Evolutionary conservation across 2,888 invertebrate genomes (phyloP).

Genomic region (Megamerina dolium): DNA sequence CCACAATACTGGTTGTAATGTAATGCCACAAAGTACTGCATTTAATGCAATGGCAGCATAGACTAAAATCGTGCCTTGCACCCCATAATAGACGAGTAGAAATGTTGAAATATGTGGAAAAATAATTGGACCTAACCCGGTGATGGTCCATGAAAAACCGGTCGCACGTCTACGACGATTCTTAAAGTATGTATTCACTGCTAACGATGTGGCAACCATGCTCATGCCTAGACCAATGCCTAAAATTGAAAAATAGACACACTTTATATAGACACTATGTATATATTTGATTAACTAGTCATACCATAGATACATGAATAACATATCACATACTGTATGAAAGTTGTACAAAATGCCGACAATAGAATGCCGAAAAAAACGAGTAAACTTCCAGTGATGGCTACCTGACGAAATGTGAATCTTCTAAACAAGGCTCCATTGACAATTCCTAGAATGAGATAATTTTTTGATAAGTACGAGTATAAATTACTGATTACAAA

Average conservation of each 20-base stretch:
- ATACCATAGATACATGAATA: slow-evolving; percentile 66
- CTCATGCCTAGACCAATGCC: slow-evolving; percentile 57
- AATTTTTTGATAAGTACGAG: not conserved
- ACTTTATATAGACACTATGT: not conserved
- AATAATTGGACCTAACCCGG: slow-evolving; percentile 66
- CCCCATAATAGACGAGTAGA: slow-evolving; percentile 57
- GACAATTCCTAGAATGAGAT: slow-evolving; percentile 30
- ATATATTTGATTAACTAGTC: not conserved
- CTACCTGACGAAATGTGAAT: slow-evolving; percentile 64
- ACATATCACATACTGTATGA: slow-evolving; percentile 58
- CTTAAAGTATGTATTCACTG: slow-evolving; percentile 69
- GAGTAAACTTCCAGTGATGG: slow-evolving; percentile 56
- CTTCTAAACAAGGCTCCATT: slow-evolving; percentile 67
- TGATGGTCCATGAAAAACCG: slow-evolving; percentile 66
- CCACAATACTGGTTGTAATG: slow-evolving; percentile 69
- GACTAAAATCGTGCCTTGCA: slow-evolving; percentile 62
- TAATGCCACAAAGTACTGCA: slow-evolving; percentile 58
- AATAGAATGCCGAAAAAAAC: slow-evolving; percentile 56
- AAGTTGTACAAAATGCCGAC: slow-evolving; percentile 59
- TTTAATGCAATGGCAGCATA: slow-evolving; percentile 62
- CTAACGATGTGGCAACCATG: slow-evolving; percentile 63
- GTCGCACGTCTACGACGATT: slow-evolving; percentile 63
- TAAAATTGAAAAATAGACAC: slow-evolving; percentile 10
- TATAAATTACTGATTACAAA: not conserved
- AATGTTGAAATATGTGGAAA: slow-evolving; percentile 66